phyloP scores from a whole-genome alignment of 2,797 vertebrate species.

The Geotrypetes seraphini region DNA sequence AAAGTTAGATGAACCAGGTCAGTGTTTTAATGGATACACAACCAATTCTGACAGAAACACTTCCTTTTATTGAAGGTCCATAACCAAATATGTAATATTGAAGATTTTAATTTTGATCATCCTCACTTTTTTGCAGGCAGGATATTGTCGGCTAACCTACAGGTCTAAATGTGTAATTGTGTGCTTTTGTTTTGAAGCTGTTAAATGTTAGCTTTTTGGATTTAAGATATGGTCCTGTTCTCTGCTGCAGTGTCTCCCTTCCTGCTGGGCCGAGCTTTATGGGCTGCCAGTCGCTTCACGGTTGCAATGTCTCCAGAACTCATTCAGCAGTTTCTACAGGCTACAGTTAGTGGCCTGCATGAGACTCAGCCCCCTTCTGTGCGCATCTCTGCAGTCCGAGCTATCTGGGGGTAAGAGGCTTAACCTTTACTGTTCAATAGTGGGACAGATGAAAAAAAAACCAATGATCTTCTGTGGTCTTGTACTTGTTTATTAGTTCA shows the following conservation, averaged over 20 bases:
- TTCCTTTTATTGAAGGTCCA: no score
- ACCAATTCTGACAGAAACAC: no score
- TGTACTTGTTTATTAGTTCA: no score
- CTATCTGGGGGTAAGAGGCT: conserved; percentile 91
- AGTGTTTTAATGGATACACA: no score
- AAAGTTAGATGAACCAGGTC: no score
- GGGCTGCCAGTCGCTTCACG: conserved; percentile 95
- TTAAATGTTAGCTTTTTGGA: background rate
- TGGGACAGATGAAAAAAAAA: no score
- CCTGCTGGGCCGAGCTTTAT: conserved; percentile 87
- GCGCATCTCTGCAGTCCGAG: conserved; percentile 87
- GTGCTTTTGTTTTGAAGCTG: background rate
- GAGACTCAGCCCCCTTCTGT: conserved; percentile 91
- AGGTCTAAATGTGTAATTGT: no score
- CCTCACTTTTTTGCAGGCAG: no score
- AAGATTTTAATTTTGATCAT: no score
- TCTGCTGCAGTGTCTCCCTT: conserved; percentile 76
- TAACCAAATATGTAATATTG: no score
- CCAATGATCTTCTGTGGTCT: no score
- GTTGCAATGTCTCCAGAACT: conserved; percentile 94
- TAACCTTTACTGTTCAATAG: background rate
- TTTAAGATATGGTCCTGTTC: background rate
- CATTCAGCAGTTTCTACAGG: conserved; percentile 96
- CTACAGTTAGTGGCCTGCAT: conserved; percentile 90
- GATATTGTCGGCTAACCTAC: no score